Base-by-base conservation (phyloP, 1,140 invertebrate species). In the Neoseiulus cucumeris region DNA sequence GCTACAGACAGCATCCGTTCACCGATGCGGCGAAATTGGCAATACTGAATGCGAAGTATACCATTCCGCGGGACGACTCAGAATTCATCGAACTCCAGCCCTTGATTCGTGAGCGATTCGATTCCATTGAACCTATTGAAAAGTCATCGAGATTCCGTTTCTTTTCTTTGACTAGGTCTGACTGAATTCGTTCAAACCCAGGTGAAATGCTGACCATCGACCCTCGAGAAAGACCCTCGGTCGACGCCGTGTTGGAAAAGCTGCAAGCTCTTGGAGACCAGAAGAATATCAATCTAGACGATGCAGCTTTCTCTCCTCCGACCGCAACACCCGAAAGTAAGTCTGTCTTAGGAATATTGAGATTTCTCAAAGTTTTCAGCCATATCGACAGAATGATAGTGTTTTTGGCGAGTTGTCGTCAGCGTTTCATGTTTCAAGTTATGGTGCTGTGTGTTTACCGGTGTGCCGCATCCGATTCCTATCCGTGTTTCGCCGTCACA, bases 1-100 rank as follows among this genome's bases (percentile, higher is more conserved):
- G 92, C 74, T 98, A 86, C 75, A 84, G 87, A 75, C 83, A 85
- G 68, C 96, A 99, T 82, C 96, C 96, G 9, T 99, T 95, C 77
- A 91, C 96, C 74, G 96, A 98, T 78, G 83, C 82, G 6, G 93
- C 93, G 41, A 98, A 98, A 76, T 75, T 99, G 68, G 83, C 78
- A 45, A 97, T 98, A 69, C 80, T 98, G 7, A 98, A 98, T 80
- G 93, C 86, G 67, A 98, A 97, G 73, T 98, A 89, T 76, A 82
- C 79, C 51, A 81, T 94, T 51, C 85, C 92, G 67, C 81, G 83
- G 18, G 81, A 82, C 66, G 88, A 93, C 77, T 82, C 83, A 65
- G 81, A 84, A 70, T 87, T 86, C 73, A 79, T 82, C 66, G 86
- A 87, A 73, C 89, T 95, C 73, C 85, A 95, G 78, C 86, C 91